Base-by-base conservation (phyloP, 2,888 invertebrate genomes). In the Globia sparganii region DNA sequence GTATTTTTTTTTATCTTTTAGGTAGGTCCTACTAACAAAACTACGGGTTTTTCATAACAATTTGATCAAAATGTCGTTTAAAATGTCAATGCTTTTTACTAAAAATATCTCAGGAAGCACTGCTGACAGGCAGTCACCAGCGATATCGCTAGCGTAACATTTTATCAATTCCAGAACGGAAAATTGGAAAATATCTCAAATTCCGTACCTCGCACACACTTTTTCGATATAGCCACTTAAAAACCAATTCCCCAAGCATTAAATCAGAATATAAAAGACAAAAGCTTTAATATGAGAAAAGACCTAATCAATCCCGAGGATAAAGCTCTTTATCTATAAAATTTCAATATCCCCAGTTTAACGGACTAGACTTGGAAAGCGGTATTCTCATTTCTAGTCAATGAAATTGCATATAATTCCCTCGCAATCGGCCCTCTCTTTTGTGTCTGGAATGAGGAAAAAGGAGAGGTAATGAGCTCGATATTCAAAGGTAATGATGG, bases 361-460 rank as follows among this genome's bases (percentile, higher is more conserved):
- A 80, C 80, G 80, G 78, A 89, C 90, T 87, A 92, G 91, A 91
- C 91, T 89, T 86, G 84, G 86, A 80, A 77, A 78, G 66, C 77
- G 91, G 89, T 89, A 90, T 92, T 92, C 92, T 92, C 93, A 91
- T 94, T 94, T 91, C 89, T 80, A 91, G 88, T 91, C 92, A 93
- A 93, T 94, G 92, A 93, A 94, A 94, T 94, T 93, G 93, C 94
- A 91, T 93, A 91, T 94, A 94, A 94, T 94, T 94, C 91, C 90
- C 90, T 81, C 89, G 85, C 90, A 88, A 92, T 94, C 86, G 86
- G 73, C 75, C 85, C 66, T 90, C 90, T 89, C 89, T 90, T 91
- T 92, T 91, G 89, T 92, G 86, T 77, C 21, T 77, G 80, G 80
- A 80, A 82, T 67, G 83, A 87, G 82, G 78, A 79, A 91, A 89